phyloP scores from a whole-genome alignment of 2,797 vertebrate species.

The Enteromius mattozi region DNA sequence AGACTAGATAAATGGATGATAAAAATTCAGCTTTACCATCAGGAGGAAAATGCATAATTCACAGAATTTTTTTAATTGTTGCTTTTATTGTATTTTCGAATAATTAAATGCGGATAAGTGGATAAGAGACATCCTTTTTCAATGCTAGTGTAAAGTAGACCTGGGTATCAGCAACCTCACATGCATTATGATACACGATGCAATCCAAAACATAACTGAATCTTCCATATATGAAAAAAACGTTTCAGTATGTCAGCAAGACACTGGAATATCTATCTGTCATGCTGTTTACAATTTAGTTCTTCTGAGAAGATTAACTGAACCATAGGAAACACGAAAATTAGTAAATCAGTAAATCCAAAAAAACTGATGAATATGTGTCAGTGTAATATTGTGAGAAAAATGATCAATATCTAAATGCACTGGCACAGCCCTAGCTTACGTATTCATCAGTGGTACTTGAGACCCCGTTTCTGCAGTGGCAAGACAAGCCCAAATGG shows the following conservation, averaged over 20 bases:
- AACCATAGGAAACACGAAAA: not conserved
- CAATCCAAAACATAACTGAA: not conserved
- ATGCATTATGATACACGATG: not conserved
- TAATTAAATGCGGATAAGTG: not conserved
- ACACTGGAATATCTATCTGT: not conserved
- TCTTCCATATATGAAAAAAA: not conserved
- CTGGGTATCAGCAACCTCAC: not conserved
- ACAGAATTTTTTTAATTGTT: not conserved
- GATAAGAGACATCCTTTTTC: not conserved
- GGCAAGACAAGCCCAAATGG: conserved; percentile 1
- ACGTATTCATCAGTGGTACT: conserved; percentile 13
- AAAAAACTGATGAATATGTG: not conserved
- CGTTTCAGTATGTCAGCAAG: not conserved
- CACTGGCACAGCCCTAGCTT: not conserved
- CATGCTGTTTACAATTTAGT: not conserved
- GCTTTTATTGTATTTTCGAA: not conserved
- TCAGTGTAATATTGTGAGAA: not conserved
- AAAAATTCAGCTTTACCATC: not conserved
- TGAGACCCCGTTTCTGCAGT: conserved; percentile 6
- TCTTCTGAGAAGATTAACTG: not conserved
- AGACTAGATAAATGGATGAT: not conserved
- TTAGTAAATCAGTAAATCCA: not conserved
- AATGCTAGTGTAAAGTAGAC: not conserved
- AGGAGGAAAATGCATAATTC: not conserved
- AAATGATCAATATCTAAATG: not conserved